A percentile compares a stretch with the other conserved stretches of the same genome.
Evolutionary conservation across 1,140 invertebrate genomes (phyloP).

Genomic region (Dufourea novaeangliae): DNA sequence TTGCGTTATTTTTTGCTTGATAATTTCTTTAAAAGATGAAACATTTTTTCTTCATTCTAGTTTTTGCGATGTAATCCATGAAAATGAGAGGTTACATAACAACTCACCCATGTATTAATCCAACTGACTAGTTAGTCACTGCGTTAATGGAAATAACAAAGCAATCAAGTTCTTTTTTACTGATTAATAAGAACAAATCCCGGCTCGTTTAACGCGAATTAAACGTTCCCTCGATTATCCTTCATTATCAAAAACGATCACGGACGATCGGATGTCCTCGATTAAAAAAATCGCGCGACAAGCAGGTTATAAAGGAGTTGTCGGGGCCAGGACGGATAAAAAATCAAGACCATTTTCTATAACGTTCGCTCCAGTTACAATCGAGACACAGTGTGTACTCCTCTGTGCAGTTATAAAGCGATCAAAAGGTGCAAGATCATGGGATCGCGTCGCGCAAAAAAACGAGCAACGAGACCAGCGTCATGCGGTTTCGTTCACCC

Average conservation of each 20-base stretch:
- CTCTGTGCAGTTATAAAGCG: constrained; percentile 36
- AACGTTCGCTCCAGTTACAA: constrained; percentile 48
- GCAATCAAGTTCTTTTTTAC: too few species aligned
- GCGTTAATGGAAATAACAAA: too few species aligned
- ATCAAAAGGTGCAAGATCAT: constrained; percentile 36
- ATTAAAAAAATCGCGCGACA: constrained; percentile 28
- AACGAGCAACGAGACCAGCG: neutral
- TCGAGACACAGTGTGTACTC: constrained; percentile 13
- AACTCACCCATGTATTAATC: too few species aligned
- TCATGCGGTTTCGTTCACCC: neutral
- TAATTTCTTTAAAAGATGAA: too few species aligned
- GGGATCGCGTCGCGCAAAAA: neutral
- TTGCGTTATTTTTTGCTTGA: too few species aligned
- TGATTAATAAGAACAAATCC: too few species aligned
- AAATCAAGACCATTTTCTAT: constrained; percentile 64
- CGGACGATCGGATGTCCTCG: constrained; percentile 7
- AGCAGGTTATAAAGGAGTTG: constrained; percentile 7
- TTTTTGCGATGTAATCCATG: too few species aligned
- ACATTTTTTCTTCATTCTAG: too few species aligned
- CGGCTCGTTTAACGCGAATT: too few species aligned
- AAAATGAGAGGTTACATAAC: too few species aligned
- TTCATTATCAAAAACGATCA: neutral
- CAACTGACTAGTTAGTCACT: too few species aligned
- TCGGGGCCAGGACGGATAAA: constrained; percentile 9
- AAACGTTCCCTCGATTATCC: neutral